phyloP scores from a whole-genome alignment of 2,797 vertebrate species.

The Selene dorsalis region DNA sequence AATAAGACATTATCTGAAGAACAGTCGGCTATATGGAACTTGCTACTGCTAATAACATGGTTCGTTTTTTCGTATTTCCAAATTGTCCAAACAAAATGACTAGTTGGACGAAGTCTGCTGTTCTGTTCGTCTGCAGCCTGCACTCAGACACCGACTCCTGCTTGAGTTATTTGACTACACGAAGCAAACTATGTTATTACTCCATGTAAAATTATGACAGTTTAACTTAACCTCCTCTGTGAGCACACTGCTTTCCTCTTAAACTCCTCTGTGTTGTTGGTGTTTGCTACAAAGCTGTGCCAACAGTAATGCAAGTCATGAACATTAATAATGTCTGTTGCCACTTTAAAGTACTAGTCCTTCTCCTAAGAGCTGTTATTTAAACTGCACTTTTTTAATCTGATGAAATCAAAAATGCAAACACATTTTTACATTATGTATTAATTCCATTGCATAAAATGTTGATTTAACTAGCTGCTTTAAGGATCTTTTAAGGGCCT shows the following conservation, averaged over 20 bases:
- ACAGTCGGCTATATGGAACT: too few species aligned
- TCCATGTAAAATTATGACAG: not conserved
- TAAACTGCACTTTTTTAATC: conserved; percentile 12
- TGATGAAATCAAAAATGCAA: conserved; percentile 5
- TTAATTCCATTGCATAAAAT: not conserved
- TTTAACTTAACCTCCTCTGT: not conserved
- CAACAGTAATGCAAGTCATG: too few species aligned
- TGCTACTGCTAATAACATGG: too few species aligned
- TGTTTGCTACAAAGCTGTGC: not conserved
- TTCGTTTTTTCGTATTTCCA: too few species aligned
- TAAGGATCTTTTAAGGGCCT: not conserved
- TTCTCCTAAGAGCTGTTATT: not conserved
- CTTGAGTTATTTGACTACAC: not conserved
- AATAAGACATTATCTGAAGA: too few species aligned
- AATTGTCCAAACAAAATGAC: too few species aligned
- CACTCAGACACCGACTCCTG: not conserved
- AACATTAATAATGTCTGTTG: too few species aligned
- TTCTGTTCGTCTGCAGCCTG: not conserved
- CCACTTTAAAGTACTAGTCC: not conserved
- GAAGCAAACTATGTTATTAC: not conserved
- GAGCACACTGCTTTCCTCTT: not conserved
- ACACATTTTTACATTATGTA: conserved; percentile 2
- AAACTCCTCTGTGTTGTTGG: not conserved
- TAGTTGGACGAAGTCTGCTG: too few species aligned
- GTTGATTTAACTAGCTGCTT: conserved; percentile 10